Percentiles rank a stretch among this genome's conserved stretches.
phyloP scores from a whole-genome alignment of 2,888 invertebrate genomes.

The Cephus sareptanus region DNA sequence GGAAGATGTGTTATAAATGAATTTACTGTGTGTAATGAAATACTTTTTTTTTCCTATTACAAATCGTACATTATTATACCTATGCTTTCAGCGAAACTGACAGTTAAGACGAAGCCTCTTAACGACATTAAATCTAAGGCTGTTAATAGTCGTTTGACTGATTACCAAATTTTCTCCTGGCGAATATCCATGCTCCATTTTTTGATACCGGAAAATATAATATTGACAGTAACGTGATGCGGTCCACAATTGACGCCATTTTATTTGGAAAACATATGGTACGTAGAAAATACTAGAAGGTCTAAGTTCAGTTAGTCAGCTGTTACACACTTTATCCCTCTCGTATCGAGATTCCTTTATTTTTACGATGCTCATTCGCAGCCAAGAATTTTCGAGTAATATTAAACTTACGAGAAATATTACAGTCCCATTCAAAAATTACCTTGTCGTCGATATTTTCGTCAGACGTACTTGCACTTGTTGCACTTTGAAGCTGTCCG shows the following conservation, averaged over 20 bases:
- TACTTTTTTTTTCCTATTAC: not conserved
- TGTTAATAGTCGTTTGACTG: not conserved
- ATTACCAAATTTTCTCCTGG: constrained; percentile 50
- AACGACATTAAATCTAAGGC: not conserved
- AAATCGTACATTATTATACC: not conserved
- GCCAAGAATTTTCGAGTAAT: not conserved
- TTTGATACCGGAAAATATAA: not conserved
- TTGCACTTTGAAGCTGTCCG: constrained; percentile 6
- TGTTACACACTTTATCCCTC: not conserved
- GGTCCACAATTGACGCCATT: not conserved
- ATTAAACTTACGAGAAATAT: not conserved
- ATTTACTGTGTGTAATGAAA: not conserved
- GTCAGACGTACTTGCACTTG: not conserved
- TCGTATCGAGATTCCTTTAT: not conserved
- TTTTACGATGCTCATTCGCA: not conserved
- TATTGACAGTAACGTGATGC: not conserved
- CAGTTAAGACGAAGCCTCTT: not conserved
- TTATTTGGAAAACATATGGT: not conserved
- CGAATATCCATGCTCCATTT: constrained; percentile 45
- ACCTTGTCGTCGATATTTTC: not conserved
- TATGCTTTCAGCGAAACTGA: not conserved
- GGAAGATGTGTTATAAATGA: too few relatives aligned
- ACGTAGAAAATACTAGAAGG: not conserved
- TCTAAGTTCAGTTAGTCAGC: not conserved
- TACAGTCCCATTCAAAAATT: not conserved